These are phyloP conservation scores for Pygoscelis adeliae DNA, from an alignment of 2,113 vertebrate genomes.

Conservation along the genomic window DNA sequence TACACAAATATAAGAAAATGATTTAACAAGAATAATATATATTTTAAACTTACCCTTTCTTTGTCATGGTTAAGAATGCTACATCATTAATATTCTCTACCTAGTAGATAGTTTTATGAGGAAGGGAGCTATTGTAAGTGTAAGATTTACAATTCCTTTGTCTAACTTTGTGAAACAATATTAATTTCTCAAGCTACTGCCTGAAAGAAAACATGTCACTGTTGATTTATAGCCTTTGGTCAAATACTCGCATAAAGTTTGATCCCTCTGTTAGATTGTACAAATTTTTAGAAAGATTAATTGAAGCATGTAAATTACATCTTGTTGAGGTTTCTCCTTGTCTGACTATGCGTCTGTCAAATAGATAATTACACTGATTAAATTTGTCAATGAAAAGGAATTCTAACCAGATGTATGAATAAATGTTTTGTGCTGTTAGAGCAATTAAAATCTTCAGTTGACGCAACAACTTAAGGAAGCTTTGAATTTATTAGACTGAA, in stretches of 20 bases:
- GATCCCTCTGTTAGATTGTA: constrained; percentile 25
- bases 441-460: constrained; percentile 45
- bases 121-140: not conserved
- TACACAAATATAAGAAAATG: not conserved
- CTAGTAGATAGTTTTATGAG: not conserved
- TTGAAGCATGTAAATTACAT: constrained; percentile 16
- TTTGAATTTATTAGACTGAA: constrained; percentile 21
- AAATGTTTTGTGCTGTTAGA: constrained; percentile 15
- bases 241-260: constrained; percentile 26
- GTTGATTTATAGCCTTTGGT: constrained; percentile 43
- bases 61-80: not conserved
- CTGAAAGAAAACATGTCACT: constrained; percentile 32
- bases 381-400: constrained; percentile 42
- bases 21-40: not conserved
- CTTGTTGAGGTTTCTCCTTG: constrained; percentile 34
- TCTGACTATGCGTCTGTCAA: constrained; percentile 6
- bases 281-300: constrained; percentile 26
- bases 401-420: constrained; percentile 30
- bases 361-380: constrained; percentile 34
- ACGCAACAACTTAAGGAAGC: constrained; percentile 16
- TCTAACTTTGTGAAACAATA: constrained; percentile 27
- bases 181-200: constrained; percentile 24
- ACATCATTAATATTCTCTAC: not conserved
- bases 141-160: not conserved
- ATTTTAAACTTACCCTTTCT: not conserved